Percentiles rank a stretch among this genome's conserved stretches.
Evolutionary conservation across 2,797 vertebrate species (phyloP).

Genomic region (Remorina albescens): DNA sequence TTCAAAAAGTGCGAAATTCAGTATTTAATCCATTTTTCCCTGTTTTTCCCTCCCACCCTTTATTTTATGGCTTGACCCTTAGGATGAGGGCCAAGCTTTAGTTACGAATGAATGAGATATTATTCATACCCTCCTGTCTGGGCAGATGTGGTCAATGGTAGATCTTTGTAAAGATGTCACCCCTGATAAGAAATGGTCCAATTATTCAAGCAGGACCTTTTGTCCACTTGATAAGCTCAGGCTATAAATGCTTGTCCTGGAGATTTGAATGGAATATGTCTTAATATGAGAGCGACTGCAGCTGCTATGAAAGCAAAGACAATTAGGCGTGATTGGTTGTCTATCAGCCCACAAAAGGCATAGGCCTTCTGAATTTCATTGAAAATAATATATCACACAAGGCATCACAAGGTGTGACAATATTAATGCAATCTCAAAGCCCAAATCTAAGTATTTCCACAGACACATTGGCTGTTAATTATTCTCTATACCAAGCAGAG

Average conservation of each 20-base stretch:
- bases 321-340: conserved; percentile 84
- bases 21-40: conserved; percentile 33
- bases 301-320: conserved; percentile 85
- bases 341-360: conserved; percentile 72
- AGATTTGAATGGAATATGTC: conserved; percentile 87
- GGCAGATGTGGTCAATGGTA: conserved; percentile 87
- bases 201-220: conserved; percentile 87
- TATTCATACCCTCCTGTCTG: conserved; percentile 85
- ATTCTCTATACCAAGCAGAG: conserved; percentile 44
- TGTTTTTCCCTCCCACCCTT: conserved; percentile 52
- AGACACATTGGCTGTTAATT: conserved; percentile 53
- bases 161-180: conserved; percentile 89
- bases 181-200: conserved; percentile 86
- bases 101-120: conserved; percentile 80
- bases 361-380: conserved; percentile 67
- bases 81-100: conserved; percentile 71
- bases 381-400: conserved; percentile 60
- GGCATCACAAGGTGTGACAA: conserved; percentile 55
- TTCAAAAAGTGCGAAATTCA: conserved; percentile 49
- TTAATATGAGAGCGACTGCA: conserved; percentile 87
- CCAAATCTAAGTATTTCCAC: conserved; percentile 59
- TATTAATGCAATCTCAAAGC: conserved; percentile 64
- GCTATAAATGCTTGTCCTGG: conserved; percentile 83
- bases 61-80: conserved; percentile 73
- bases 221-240: conserved; percentile 85